Conservation (phyloP, 2,113 vertebrate species). For the Dendropsophus ebraccatus region DNA sequence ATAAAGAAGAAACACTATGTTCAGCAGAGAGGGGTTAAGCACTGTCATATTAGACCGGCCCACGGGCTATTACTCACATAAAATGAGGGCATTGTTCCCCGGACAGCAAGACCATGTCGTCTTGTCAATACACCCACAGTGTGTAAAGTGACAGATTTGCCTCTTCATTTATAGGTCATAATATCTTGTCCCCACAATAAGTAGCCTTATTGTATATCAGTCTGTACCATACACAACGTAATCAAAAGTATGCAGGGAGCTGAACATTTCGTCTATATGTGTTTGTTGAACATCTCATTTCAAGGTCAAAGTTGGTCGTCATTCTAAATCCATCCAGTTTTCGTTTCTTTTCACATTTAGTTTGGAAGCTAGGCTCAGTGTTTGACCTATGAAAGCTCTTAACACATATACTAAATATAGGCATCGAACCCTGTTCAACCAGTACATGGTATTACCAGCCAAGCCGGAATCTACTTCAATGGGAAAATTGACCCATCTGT, state of each 20-base stretch:
- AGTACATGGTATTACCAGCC: too few species aligned
- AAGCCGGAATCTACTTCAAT: too few species aligned
- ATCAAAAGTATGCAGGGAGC: background rate
- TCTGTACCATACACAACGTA: background rate
- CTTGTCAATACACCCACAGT: conserved; percentile 30
- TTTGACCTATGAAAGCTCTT: background rate
- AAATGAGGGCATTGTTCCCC: conserved; percentile 44
- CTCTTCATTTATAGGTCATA: background rate
- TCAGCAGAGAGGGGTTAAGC: conserved; percentile 12
- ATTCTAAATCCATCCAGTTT: background rate
- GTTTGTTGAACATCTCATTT: background rate
- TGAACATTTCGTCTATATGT: background rate
- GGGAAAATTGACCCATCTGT: too few species aligned
- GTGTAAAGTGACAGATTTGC: background rate
- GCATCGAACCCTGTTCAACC: background rate
- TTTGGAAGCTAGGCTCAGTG: background rate
- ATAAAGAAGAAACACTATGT: conserved; percentile 13
- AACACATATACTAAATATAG: too few species aligned
- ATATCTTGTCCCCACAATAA: conserved; percentile 30
- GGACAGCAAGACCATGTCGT: conserved; percentile 6
- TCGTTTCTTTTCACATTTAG: background rate
- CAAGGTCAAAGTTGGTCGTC: background rate
- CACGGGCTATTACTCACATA: background rate
- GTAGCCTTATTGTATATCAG: background rate
- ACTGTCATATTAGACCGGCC: conserved; percentile 1